Evolutionary conservation across 2,113 vertebrate genomes (phyloP), one percentile per base, ranked within the genome.

Genomic region (Ascaphus truei): DNA sequence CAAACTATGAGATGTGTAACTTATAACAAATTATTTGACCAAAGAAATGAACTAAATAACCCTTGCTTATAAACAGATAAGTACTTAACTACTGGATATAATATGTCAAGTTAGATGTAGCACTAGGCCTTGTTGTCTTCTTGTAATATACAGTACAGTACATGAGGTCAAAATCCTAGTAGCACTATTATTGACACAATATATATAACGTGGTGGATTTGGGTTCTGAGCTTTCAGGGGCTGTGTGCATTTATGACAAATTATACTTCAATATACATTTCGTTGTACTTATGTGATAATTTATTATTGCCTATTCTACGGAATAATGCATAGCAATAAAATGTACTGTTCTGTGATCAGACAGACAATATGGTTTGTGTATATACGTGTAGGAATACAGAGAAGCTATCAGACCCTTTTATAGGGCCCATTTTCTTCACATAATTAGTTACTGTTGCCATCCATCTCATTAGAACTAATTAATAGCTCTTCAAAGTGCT

Each of bases 401-500:
- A 61, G 57, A 36, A 52, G 56, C 56, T 69, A 69, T 60, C 56
- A 69, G 67, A 60, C 67, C 67, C 47, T 69, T 69, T 69, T 69
- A 69, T 52, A 60, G 56, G 43, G 33, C 67, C 56, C 45, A 61
- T 59, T 69, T 69, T 69, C 56, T 69, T 69, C 67, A 61, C 67
- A 60, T 69, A 69, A 69, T 69, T 69, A 69, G 56, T 69, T 69
- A 69, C 57, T 69, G 67, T 69, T 69, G 56, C 67, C 57, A 69
- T 69, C 67, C 67, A 61, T 69, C 67, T 69, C 67, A 69, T 69
- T 69, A 69, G 67, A 69, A 69, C 67, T 69, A 69, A 69, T 69
- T 69, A 69, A 69, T 69, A 69, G 67, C 67, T 41, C 67, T 61
- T 69, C 67, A 60, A 69, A 69, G 56, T 69, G 67, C 45, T 41